Conservation (phyloP, 2,888 invertebrate species). For the Drosophila niveifrons region DNA sequence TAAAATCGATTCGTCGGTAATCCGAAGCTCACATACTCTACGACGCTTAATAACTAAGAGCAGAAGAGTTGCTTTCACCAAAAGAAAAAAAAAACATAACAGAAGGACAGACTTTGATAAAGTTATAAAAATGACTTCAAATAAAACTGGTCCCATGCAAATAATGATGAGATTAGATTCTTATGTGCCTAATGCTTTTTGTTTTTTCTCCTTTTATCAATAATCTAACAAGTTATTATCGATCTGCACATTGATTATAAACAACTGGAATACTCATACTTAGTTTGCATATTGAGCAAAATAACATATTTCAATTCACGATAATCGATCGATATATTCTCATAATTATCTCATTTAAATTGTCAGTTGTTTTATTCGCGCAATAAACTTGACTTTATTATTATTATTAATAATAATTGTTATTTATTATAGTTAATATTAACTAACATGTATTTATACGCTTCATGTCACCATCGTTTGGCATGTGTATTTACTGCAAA, state of each 20-base stretch:
- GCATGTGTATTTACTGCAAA: constrained; percentile 87
- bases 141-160: constrained; percentile 52
- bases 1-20: constrained; percentile 4
- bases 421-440: constrained; percentile 13
- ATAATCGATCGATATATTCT: not conserved
- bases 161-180: constrained; percentile 3
- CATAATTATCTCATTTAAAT: constrained; percentile 36
- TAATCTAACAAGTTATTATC: constrained; percentile 14
- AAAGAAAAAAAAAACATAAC: not conserved
- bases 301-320: constrained; percentile 4
- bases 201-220: not conserved
- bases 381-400: constrained; percentile 29
- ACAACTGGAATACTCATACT: constrained; percentile 8
- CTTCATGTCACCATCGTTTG: not conserved
- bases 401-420: constrained; percentile 14
- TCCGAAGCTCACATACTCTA: constrained; percentile 7
- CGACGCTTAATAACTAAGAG: constrained; percentile 1
- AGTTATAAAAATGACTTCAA: constrained; percentile 15
- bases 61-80: not conserved
- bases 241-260: constrained; percentile 20
- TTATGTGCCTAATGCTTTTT: not conserved
- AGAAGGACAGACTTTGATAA: not conserved
- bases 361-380: constrained; percentile 7
- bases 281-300: constrained; percentile 19
- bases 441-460: constrained; percentile 5